Percentiles rank a stretch among this genome's conserved stretches.
Conservation (phyloP, 2,113 vertebrate genomes). For the Microcebus jonahi region DNA sequence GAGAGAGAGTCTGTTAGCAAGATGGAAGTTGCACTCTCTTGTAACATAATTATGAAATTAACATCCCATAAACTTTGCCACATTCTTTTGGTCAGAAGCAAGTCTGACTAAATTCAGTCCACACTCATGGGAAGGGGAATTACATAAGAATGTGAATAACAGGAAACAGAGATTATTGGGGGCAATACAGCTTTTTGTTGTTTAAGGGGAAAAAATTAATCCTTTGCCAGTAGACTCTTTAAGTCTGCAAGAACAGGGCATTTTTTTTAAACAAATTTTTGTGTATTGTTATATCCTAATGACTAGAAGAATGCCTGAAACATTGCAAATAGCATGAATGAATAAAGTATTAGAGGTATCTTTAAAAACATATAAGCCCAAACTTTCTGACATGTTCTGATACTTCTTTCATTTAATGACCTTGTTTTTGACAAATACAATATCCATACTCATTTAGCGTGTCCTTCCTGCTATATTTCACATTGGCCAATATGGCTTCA, state of each 20-base stretch:
- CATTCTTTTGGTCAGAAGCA: neutral
- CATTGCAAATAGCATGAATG: neutral
- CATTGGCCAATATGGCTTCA: neutral
- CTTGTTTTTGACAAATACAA: neutral
- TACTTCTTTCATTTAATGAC: neutral
- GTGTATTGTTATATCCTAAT: neutral
- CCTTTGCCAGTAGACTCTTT: neutral
- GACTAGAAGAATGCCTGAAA: neutral
- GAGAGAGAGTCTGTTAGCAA: neutral
- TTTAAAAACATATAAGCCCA: neutral
- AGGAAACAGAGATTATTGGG: neutral
- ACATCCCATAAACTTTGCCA: neutral
- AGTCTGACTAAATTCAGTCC: neutral
- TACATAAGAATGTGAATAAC: neutral
- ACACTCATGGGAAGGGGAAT: neutral
- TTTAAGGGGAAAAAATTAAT: neutral
- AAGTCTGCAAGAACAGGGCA: neutral
- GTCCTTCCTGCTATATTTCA: neutral
- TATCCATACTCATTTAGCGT: neutral
- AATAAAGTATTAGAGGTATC: neutral
- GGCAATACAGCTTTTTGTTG: neutral
- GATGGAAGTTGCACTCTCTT: neutral
- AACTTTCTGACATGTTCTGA: neutral
- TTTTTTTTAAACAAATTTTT: neutral
- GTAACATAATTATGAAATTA: neutral